Conservation (phyloP, 1,140 invertebrate species). For the Lucilia cuprina region DNA sequence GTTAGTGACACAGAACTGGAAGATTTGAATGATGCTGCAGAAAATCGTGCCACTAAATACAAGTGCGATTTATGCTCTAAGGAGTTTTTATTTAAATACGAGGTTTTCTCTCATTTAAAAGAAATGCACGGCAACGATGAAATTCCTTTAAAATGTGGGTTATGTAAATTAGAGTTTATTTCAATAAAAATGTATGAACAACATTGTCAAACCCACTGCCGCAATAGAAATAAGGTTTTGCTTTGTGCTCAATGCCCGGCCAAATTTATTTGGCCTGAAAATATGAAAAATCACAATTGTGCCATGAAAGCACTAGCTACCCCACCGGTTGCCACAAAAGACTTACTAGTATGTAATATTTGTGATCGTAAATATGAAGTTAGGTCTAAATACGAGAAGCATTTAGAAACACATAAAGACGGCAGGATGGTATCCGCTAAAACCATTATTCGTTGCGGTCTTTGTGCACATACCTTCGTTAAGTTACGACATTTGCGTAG, state of each 20-base stretch:
- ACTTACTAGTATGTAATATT: constrained; percentile 22
- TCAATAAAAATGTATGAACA: constrained; percentile 44
- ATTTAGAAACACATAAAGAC: constrained; percentile 26
- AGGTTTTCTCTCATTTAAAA: constrained; percentile 48
- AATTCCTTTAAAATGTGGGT: constrained; percentile 44
- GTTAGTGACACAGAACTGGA: constrained; percentile 50
- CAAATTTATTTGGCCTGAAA: constrained; percentile 55
- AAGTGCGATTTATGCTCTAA: constrained; percentile 44
- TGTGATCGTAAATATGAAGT: constrained; percentile 33
- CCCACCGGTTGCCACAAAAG: not conserved
- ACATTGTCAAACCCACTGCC: constrained; percentile 49
- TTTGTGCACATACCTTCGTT: constrained; percentile 43
- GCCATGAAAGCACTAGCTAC: not conserved
- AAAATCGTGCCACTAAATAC: constrained; percentile 35
- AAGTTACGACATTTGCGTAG: constrained; percentile 43
- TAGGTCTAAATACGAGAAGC: constrained; percentile 20
- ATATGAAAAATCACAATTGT: constrained; percentile 49
- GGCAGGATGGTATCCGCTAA: not conserved
- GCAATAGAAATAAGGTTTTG: constrained; percentile 43
- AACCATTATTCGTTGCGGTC: constrained; percentile 40
- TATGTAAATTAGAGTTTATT: constrained; percentile 52
- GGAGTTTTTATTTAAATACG: constrained; percentile 45
- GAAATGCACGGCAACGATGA: constrained; percentile 42
- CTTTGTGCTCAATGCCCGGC: constrained; percentile 51
- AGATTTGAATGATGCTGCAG: not conserved